Evolutionary conservation across 2,888 invertebrate genomes (phyloP), one percentile per base, ranked within the genome.

Genomic region (Molorchus minor): DNA sequence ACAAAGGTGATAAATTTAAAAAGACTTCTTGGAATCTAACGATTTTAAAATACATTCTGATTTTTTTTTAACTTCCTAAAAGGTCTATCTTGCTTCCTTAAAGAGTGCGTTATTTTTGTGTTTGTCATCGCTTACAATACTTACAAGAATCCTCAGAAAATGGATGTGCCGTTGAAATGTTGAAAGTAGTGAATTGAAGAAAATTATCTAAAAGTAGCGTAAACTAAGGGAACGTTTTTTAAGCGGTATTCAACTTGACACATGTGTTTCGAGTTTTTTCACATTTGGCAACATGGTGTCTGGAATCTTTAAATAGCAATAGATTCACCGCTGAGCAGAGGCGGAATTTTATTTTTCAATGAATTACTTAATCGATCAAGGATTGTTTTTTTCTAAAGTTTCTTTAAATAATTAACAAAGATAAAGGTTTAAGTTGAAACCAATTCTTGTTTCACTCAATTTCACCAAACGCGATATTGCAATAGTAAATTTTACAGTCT

Each of bases 261-360:
- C 67, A 71, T 68, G 56, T 49, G 49, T 49, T 49, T 49, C 49
- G 29, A 68, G 66, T 70, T 72, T 68, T 67, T 69, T 67, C 64
- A 61, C 67, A 67, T 74, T 71, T 72, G 74, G 73, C 72, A 73
- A 71, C 71, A 67, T 60, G 68, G 72, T 71, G 73, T 73, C 74
- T 75, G 72, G 67, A 69, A 71, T 70, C 71, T 72, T 71, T 71
- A 74, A 75, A 74, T 75, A 75, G 73, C 72, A 66, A 71, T 72
- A 71, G 70, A 70, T 68, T 58, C 65, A 67, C 57, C 56, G 46
- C 46, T 33, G 19, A 20, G 38, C 49, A 25, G 49, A 38, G 38
- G 21, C 38, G 21, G 49, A 38, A 49, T 21, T 38, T 16, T 20
- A 19, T 49, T n/a, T 35, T 33, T 49, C 29, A 15, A 49, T 25